A percentile compares a stretch with the other conserved stretches of the same genome.
These are phyloP conservation scores for Thera obeliscata DNA, from an alignment of 2,888 invertebrate species.

Conservation along the genomic window DNA sequence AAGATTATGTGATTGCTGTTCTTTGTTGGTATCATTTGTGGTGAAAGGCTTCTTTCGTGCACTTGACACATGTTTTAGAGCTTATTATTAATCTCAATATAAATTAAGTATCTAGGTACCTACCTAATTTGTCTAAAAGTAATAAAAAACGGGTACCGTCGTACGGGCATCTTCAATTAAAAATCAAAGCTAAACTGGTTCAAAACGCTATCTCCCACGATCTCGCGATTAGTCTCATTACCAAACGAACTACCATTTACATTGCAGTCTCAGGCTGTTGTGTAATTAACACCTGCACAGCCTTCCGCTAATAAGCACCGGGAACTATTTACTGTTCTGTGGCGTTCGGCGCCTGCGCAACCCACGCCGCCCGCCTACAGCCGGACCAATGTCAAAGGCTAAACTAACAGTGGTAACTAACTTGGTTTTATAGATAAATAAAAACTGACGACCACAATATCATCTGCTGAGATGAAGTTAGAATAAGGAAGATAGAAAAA, in stretches of 20 bases:
- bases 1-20: too few relatives aligned
- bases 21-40: too few relatives aligned
- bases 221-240: conserved; percentile 39
- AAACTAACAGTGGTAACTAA: conserved; percentile 3
- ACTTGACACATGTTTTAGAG: too few relatives aligned
- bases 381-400: conserved; percentile 46
- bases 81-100: too few relatives aligned
- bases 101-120: too few relatives aligned
- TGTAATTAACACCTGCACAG: conserved; percentile 66
- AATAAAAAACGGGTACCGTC: background rate
- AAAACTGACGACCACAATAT: too few relatives aligned
- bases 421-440: background rate
- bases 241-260: conserved; percentile 13
- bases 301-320: conserved; percentile 39
- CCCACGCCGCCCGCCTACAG: conserved; percentile 58
- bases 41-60: too few relatives aligned
- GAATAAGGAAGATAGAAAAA: too few relatives aligned
- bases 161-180: background rate
- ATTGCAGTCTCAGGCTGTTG: conserved; percentile 34
- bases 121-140: too few relatives aligned
- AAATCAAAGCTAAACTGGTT: conserved; percentile 30
- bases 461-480: too few relatives aligned
- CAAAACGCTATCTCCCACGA: conserved; percentile 10
- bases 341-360: conserved; percentile 54
- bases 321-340: conserved; percentile 11